Evolutionary conservation across 37 sponge, comb jelly and placozoan genomes (phyloP), one percentile per base, ranked within the genome.

Genomic region (Lycopodina hypogea): DNA sequence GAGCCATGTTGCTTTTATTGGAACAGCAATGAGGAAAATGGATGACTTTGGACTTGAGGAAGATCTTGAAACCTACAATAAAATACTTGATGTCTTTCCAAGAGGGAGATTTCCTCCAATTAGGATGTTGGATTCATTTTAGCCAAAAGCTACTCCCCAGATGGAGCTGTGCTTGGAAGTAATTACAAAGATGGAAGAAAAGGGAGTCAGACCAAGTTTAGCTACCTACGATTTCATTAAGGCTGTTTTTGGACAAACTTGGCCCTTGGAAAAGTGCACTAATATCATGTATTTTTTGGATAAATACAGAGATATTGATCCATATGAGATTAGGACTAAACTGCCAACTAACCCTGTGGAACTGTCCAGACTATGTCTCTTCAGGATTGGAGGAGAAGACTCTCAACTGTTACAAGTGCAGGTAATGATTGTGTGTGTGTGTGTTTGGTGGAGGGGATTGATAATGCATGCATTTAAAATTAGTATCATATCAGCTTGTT

Each of bases 171-270:
- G 94, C 38, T 65, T 96, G 68, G 75, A 88, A 11, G 21, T 96
- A 3, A 80, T 96, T 8, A 69, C 80, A 14, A 93, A 87, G 68
- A 96, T 96, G 97, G 97, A 96, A 73, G 95, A 90, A 0, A 79
- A 93, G 37, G 95, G 95, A 2, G 69, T 96, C 6, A 35, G 84
- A 45, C 97, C 97, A 38, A 82, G 90, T 68, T 37, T 72, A 28
- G 75, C 37, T 3, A 96, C 95, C 0, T 90, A 90, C 69, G 45
- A 53, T 23, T 37, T 96, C 14, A 42, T 96, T 6, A 33, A 63
- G 17, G 86, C 90, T 22, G 62, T 81, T 4, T 96, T 96, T 80
- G 95, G 97, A 26, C 63, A 75, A 15, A 93, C 94, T 77, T 50
- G 85, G 4, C 97, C 97, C 7, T 72, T 93, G 32, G 78, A 93